Evolutionary conservation across 2,113 vertebrate species (phyloP).

Genomic region (Chrysemys picta): DNA sequence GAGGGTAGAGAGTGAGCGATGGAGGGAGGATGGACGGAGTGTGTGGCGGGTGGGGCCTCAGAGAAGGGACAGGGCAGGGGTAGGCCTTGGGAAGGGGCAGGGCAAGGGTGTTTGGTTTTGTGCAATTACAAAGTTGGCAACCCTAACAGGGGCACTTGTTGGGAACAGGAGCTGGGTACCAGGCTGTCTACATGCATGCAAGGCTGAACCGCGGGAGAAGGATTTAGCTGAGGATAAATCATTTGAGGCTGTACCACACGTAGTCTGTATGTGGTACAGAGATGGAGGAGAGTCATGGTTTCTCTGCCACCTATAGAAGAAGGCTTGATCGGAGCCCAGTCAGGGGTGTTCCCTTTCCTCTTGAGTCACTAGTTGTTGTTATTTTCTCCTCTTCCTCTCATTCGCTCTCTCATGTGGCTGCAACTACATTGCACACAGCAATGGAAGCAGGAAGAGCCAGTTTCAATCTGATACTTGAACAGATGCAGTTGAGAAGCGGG

Average conservation of each 20-base stretch:
- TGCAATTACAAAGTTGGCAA: no score
- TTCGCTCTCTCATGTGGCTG: not conserved
- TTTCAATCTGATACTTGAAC: not conserved
- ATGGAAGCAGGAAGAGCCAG: not conserved
- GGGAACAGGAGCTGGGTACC: not conserved
- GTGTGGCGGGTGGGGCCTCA: no score
- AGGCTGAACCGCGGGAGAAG: not conserved
- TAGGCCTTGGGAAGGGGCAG: no score
- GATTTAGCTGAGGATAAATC: not conserved
- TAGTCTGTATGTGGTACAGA: not conserved
- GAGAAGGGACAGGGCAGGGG: no score
- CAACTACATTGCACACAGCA: not conserved
- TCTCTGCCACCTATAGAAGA: not conserved
- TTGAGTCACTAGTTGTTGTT: not conserved
- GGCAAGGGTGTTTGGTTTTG: no score
- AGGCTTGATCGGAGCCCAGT: not conserved
- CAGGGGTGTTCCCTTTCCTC: rapidly evolving
- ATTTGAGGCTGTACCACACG: not conserved
- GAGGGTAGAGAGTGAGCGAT: no score
- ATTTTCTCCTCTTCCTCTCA: not conserved
- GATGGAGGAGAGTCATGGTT: not conserved
- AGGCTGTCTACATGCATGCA: not conserved
- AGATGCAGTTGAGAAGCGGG: not conserved
- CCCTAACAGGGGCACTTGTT: not conserved
- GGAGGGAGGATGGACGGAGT: no score